These are phyloP conservation scores for Andrena fulva DNA, from an alignment of 2,888 invertebrate genomes.

Conservation along the genomic window DNA sequence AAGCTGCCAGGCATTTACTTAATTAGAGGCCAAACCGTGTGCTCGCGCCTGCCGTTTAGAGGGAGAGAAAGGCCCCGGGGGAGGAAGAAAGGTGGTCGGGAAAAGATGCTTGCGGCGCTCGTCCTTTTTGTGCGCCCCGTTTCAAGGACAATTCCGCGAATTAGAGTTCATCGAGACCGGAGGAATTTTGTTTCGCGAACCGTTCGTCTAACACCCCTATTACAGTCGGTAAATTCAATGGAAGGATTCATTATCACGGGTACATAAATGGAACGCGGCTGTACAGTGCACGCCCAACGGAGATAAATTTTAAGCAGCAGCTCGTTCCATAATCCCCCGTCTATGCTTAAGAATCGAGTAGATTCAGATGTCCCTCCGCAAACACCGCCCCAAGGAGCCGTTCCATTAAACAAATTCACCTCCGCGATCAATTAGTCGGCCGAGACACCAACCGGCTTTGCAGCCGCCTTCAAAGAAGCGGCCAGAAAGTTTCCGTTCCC, in stretches of 20 bases:
- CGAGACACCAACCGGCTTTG: not conserved
- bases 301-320: too few relatives aligned
- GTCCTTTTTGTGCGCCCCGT: not conserved
- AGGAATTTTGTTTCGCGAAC: not conserved
- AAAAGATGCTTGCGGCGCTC: slow-evolving; percentile 40
- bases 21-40: slow-evolving; percentile 75
- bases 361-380: not conserved
- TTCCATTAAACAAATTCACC: slow-evolving; percentile 6
- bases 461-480: slow-evolving; percentile 4
- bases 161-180: slow-evolving; percentile 10
- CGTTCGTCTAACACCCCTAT: too few relatives aligned
- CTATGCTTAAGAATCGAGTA: too few relatives aligned
- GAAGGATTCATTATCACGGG: too few relatives aligned
- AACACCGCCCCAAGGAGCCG: not conserved
- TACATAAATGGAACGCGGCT: too few relatives aligned
- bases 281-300: too few relatives aligned
- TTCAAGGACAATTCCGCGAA: slow-evolving; percentile 34
- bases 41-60: slow-evolving; percentile 56
- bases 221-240: too few relatives aligned
- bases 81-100: slow-evolving; percentile 14
- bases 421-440: slow-evolving; percentile 23
- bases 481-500: slow-evolving; percentile 29
- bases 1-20: slow-evolving; percentile 78
- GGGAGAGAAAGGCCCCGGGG: slow-evolving; percentile 28
- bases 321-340: too few relatives aligned